Evolutionary conservation across 2,888 invertebrate species (phyloP), one percentile per base, ranked within the genome.

Genomic region (Perizoma flavofasciatum): DNA sequence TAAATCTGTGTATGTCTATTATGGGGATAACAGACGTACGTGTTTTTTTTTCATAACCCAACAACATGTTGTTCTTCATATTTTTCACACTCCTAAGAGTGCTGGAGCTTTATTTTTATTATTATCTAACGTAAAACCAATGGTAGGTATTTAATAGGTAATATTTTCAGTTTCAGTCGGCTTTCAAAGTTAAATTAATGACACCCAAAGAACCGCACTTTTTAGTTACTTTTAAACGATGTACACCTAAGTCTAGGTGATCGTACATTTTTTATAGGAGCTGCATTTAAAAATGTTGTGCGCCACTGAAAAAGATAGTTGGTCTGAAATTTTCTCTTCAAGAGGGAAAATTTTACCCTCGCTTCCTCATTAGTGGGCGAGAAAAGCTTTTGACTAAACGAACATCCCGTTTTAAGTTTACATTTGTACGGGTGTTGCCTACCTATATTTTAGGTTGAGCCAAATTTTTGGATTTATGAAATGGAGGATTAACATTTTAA

Each of bases 311-410:
- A 71, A 69, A 79, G 81, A 82, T 82, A 82, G 81, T 78, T 73
- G 68, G 67, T 74, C 76, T 74, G 72, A 79, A 82, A 79, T 78
- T 79, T 82, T 78, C 78, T 81, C 85, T 85, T 83, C 63, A 79
- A 81, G 81, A 72, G 81, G 79, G 65, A 81, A 79, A 77, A 78
- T 77, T 78, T 81, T 78, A 79, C 82, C 79, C 78, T 78, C 78
- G 76, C 79, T 73, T 76, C 80, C 83, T 84, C 85, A 83, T 86
- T 85, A 86, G 83, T 69, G 82, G 70, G 68, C 55, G 75, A 74
- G 63, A 63, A 69, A 81, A 71, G 77, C 77, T 80, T 84, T 83
- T 81, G 76, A 83, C 77, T 77, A 75, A 72, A 77, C 75, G 74
- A 73, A 78, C 81, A 81, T 82, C 82, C 73, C 79, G 72, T 76